phyloP scores from a whole-genome alignment of 1,140 invertebrate genomes.

The Diploscapter pachys region DNA sequence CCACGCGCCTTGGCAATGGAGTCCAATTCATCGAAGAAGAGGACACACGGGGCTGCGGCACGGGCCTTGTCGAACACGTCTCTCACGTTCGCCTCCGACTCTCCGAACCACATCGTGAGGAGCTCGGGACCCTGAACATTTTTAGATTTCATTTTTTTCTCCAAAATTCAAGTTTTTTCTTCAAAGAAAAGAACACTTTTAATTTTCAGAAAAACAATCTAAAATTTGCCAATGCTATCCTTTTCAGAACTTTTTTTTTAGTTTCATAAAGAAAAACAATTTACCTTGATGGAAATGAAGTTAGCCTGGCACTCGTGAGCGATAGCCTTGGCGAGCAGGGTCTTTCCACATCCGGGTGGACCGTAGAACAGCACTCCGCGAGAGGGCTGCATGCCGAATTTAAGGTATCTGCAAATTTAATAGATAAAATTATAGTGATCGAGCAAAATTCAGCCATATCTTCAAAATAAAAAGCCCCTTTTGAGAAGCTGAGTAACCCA shows the following conservation, averaged over 20 bases:
- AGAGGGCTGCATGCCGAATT: conserved; percentile 98
- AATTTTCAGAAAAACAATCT: too few relatives aligned
- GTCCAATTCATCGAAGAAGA: conserved; percentile 99
- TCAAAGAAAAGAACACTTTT: too few relatives aligned
- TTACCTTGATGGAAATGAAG: conserved; percentile 93
- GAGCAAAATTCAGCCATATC: background rate
- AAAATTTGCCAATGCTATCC: too few relatives aligned
- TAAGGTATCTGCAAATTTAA: conserved; percentile 64
- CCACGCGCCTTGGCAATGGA: conserved; percentile 83
- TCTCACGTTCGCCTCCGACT: conserved; percentile 96
- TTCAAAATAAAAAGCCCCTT: too few relatives aligned
- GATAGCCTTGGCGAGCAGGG: conserved; percentile 94
- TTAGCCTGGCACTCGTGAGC: conserved; percentile 99
- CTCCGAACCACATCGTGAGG: conserved; percentile 99
- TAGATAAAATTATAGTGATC: background rate
- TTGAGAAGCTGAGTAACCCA: too few relatives aligned
- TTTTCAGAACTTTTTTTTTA: background rate
- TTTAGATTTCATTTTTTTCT: background rate
- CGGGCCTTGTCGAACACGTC: conserved; percentile 99
- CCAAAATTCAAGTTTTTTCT: too few relatives aligned
- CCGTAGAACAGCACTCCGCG: conserved; percentile 96
- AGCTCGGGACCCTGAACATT: conserved; percentile 72
- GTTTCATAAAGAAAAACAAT: background rate
- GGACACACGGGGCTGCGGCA: conserved; percentile 91
- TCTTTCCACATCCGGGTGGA: conserved; percentile 84